Conservation (phyloP, 2,797 vertebrate species). For the Parauchenoglanis ngamensis region DNA sequence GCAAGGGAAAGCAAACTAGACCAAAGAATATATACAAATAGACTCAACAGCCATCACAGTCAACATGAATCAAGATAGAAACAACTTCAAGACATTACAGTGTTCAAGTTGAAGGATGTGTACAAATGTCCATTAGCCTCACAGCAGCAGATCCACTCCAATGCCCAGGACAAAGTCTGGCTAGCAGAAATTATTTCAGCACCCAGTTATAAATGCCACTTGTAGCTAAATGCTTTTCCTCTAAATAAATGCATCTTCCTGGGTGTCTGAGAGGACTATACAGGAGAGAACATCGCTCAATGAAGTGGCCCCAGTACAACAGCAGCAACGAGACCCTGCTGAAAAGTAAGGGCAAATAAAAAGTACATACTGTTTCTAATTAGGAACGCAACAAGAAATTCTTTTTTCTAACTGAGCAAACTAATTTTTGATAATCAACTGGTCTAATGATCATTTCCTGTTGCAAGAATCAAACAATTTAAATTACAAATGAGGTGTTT, state of each 20-base stretch:
- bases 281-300: not conserved
- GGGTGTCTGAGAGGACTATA: not conserved
- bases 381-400: too few relatives aligned
- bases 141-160: not conserved
- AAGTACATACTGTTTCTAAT: not conserved
- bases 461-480: not conserved
- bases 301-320: not conserved
- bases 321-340: not conserved
- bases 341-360: not conserved
- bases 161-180: not conserved
- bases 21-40: not conserved
- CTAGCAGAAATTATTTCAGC: not conserved
- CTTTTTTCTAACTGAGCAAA: not conserved
- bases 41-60: not conserved
- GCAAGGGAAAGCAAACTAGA: not conserved
- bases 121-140: not conserved
- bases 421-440: not conserved
- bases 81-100: not conserved
- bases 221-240: not conserved
- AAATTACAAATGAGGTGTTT: not conserved
- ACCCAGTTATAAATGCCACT: too few relatives aligned
- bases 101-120: not conserved
- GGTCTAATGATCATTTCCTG: not conserved
- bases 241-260: not conserved
- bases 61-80: not conserved